Conservation (phyloP, 2,113 vertebrate genomes). For the Nipponia nippon region DNA sequence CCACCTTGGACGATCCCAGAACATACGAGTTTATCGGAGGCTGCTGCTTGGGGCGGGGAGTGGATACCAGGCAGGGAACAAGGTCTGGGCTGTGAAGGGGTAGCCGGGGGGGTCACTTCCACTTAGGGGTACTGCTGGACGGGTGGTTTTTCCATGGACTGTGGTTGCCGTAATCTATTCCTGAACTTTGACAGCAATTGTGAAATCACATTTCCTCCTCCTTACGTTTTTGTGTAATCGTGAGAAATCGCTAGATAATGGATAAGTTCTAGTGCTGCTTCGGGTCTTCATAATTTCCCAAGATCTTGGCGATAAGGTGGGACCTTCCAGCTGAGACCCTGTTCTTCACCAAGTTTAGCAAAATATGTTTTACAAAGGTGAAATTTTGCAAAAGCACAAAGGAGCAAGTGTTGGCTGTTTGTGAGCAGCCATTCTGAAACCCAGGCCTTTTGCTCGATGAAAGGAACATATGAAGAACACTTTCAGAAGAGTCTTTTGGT, state of each 20-base stretch:
- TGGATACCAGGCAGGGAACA: neutral
- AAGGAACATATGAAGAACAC: neutral
- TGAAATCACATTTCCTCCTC: neutral
- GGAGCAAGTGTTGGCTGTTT: neutral
- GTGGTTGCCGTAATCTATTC: neutral
- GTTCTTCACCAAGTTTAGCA: neutral
- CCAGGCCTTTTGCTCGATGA: neutral
- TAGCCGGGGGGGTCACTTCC: neutral
- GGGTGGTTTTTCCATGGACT: neutral
- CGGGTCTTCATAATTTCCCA: neutral
- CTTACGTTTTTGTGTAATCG: neutral
- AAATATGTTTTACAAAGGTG: neutral
- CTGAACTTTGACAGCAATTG: neutral
- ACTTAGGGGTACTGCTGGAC: neutral
- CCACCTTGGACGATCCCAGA: neutral
- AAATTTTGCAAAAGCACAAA: neutral
- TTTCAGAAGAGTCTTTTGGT: neutral
- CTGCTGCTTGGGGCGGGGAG: neutral
- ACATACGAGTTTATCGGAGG: fast-evolving
- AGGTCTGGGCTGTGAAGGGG: neutral
- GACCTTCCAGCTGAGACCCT: neutral
- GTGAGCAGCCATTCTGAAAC: neutral
- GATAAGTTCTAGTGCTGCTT: neutral
- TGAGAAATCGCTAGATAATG: neutral
- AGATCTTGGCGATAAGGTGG: neutral